Evolutionary conservation across 2,797 vertebrate genomes (phyloP).

Genomic region (Squalus acanthias): DNA sequence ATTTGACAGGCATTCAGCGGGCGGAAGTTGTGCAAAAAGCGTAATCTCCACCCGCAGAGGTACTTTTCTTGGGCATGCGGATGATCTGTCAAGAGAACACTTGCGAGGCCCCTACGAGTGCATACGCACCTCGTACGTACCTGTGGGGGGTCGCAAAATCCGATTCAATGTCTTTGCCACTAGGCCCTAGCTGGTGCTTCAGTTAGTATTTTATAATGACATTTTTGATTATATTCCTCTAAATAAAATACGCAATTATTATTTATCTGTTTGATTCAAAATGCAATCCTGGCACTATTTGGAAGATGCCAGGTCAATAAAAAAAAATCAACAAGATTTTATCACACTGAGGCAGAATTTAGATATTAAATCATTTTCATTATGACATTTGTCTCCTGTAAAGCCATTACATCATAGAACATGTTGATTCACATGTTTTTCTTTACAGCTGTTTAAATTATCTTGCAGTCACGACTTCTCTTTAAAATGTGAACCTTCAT

Average conservation of each 20-base stretch:
- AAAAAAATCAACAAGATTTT: neutral
- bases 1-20: too few relatives aligned
- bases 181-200: neutral
- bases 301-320: neutral
- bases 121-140: too few relatives aligned
- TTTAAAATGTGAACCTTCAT: neutral
- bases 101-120: too few relatives aligned
- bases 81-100: too few relatives aligned
- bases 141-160: too few relatives aligned
- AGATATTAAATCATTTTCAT: neutral
- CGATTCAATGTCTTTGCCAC: neutral
- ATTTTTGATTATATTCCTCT: neutral
- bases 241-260: neutral
- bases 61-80: too few relatives aligned
- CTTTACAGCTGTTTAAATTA: neutral
- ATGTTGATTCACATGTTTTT: neutral
- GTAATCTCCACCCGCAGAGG: too few relatives aligned
- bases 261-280: neutral
- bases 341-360: neutral
- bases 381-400: neutral
- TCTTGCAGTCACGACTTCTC: too few relatives aligned
- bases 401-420: neutral
- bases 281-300: neutral
- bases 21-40: too few relatives aligned
- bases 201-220: neutral